Conservation (phyloP, 2,888 invertebrate species). For the Neelides folsomi region DNA sequence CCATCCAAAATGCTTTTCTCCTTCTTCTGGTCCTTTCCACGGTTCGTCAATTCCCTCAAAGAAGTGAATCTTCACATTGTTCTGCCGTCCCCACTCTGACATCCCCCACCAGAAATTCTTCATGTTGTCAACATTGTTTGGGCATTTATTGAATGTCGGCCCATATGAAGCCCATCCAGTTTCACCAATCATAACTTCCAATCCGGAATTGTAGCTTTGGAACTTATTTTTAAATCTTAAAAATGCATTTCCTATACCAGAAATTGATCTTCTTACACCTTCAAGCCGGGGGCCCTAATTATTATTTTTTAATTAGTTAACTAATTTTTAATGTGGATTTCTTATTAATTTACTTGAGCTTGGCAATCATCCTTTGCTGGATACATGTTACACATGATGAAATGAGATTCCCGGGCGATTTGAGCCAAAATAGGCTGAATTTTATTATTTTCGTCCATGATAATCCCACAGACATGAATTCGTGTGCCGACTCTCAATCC, state of each 20-base stretch:
- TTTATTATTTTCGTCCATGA: slow-evolving; percentile 18
- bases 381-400: slow-evolving; percentile 32
- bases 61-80: slow-evolving; percentile 28
- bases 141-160: slow-evolving; percentile 19
- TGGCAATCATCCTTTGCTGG: slow-evolving; percentile 2
- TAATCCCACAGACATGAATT: slow-evolving; percentile 10
- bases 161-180: slow-evolving; percentile 31
- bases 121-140: slow-evolving; percentile 19
- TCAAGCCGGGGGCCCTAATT: no score
- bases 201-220: slow-evolving; percentile 18
- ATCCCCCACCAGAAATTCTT: slow-evolving; percentile 26
- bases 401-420: slow-evolving; percentile 25
- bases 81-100: slow-evolving; percentile 11
- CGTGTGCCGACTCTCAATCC: slow-evolving; percentile 25
- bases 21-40: slow-evolving; percentile 23
- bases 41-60: slow-evolving; percentile 32
- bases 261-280: slow-evolving; percentile 17
- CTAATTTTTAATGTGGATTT: no score
- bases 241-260: slow-evolving; percentile 5
- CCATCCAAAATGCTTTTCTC: slow-evolving; percentile 29
- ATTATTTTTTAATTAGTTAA: no score
- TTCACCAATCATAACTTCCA: slow-evolving; percentile 31
- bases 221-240: slow-evolving; percentile 2
- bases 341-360: no score
- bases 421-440: slow-evolving; percentile 10